Base-by-base conservation (phyloP, 1,140 invertebrate species). In the Camponotus floridanus region DNA sequence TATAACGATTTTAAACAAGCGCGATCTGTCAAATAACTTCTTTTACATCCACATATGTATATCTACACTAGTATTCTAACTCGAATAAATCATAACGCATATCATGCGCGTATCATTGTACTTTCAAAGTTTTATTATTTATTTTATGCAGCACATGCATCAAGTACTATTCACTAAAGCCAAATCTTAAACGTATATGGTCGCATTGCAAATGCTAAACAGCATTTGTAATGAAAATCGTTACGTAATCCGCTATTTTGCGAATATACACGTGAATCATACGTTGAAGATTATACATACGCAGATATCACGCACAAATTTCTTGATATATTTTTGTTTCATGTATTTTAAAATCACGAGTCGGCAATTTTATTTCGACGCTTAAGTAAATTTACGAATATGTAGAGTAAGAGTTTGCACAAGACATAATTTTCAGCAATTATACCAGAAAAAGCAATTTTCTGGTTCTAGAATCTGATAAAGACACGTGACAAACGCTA, bases 401-500 rank as follows among this genome's bases (percentile, higher is more conserved):
- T 13, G 48, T 51, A 51, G 79, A 33, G 18, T 33, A 81, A 33
- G 55, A 83, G 79, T 61, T 57, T 73, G 26, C 68, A 83, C 79
- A 61, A 61, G 68, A 57, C 57, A 45, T 26, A 55, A 87, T 67
- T 62, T 73, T 67, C 21, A 36, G 31, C 67, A 13, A 1, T 51
- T 51, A 4, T 15, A 39, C 21, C 21, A 42, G 57, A 51, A 3
- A 84, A 76, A 39, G 55, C 67, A 45, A 62, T 11, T 18, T 42
- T 51, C 31, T 59, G 67, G 18, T 36, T 64, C 45, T 80, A 76
- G 26, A 88, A 73, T 86, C 86, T 87, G 36, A 0, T 79, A 73
- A 70, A 59, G 51, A 88, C 67, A 79, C 42, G 80, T 51, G 48
- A 86, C 39, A 11, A 64, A 79, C 18, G 31, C 68, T 87, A 87